These are phyloP conservation scores for Microtus pennsylvanicus DNA, from an alignment of 2,113 vertebrate genomes.

Conservation along the genomic window DNA sequence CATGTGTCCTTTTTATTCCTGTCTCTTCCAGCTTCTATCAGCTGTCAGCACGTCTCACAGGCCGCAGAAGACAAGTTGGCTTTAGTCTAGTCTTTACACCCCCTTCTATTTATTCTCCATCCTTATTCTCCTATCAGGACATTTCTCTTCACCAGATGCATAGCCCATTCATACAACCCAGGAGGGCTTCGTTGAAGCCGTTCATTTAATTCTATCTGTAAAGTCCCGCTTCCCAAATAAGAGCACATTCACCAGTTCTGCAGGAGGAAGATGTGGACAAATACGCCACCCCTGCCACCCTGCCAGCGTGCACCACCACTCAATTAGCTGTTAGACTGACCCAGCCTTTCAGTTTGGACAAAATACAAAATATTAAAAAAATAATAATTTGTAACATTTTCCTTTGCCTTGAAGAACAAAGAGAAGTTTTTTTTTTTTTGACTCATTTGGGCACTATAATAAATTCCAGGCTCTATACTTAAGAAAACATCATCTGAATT, in stretches of 20 bases:
- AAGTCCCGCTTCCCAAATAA: background rate
- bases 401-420: background rate
- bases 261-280: background rate
- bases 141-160: background rate
- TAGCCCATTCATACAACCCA: background rate
- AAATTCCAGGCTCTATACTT: background rate
- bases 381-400: background rate
- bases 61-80: background rate
- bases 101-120: background rate
- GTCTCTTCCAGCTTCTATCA: no score
- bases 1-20: background rate
- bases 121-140: background rate
- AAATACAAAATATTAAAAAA: background rate
- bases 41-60: no score
- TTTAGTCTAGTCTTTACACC: background rate
- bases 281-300: background rate
- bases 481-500: conserved; percentile 14
- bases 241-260: background rate
- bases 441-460: background rate
- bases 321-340: background rate
- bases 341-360: background rate
- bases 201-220: background rate
- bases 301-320: accelerated
- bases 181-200: background rate
- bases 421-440: background rate